Percentiles rank a stretch among this genome's conserved stretches.
Conservation (phyloP, 2,113 vertebrate species). For the Anseranas semipalmata region DNA sequence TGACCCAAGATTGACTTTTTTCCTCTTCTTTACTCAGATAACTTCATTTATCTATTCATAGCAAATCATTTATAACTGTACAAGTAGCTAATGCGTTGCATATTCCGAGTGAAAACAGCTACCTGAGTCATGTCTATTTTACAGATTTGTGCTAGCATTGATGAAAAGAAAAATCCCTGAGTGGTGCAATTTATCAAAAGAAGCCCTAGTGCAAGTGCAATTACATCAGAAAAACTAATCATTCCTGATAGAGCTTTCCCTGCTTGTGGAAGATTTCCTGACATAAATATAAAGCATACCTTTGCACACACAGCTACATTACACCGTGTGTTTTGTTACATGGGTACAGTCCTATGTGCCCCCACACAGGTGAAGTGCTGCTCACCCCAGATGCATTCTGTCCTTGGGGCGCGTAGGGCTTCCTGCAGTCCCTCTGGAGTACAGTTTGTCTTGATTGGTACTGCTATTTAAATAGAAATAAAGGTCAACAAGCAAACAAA, state of each 20-base stretch:
- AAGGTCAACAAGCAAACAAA: not conserved
- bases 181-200: not conserved
- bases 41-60: not conserved
- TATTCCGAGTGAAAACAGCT: not conserved
- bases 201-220: not conserved
- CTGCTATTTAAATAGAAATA: not conserved
- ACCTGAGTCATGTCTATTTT: not conserved
- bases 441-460: not conserved
- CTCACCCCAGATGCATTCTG: not conserved
- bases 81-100: not conserved
- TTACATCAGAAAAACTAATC: not conserved
- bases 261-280: not conserved
- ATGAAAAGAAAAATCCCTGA: not conserved
- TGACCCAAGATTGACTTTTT: not conserved
- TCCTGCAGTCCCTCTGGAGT: accelerated
- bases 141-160: not conserved
- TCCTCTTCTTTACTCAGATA: not conserved
- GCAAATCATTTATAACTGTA: not conserved
- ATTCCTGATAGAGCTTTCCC: not conserved
- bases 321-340: not conserved
- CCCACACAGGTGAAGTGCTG: accelerated
- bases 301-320: not conserved
- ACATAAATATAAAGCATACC: not conserved
- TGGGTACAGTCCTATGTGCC: not conserved
- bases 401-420: not conserved